Percentiles rank a stretch among this genome's conserved stretches.
Evolutionary conservation across 2,888 invertebrate species (phyloP).

Genomic region (Lordiphosa andalusiaca): DNA sequence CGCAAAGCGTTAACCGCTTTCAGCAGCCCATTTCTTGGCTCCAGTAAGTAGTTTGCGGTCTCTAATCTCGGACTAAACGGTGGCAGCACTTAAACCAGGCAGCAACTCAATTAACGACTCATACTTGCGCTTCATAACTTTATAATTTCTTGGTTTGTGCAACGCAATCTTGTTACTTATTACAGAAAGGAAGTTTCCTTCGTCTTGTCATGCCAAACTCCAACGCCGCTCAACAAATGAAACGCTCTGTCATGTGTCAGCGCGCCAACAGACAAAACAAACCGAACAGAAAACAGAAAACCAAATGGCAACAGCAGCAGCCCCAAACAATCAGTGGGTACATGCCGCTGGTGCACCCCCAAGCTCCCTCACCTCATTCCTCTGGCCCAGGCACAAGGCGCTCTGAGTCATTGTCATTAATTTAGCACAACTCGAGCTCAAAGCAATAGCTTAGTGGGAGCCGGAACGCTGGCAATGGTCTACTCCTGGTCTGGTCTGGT

Average conservation of each 20-base stretch:
- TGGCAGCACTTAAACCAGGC: constrained; percentile 21
- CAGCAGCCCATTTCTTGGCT: constrained; percentile 28
- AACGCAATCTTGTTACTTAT: constrained; percentile 48
- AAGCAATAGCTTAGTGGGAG: constrained; percentile 61
- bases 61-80: constrained; percentile 49
- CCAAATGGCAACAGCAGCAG: constrained; percentile 22
- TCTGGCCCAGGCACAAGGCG: constrained; percentile 11
- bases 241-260: constrained; percentile 75
- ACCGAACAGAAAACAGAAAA: constrained; percentile 14
- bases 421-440: constrained; percentile 54
- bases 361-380: constrained; percentile 13
- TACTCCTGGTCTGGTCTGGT: constrained; percentile 4
- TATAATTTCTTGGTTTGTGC: constrained; percentile 47
- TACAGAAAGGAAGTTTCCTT: constrained; percentile 54
- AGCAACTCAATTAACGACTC: constrained; percentile 53
- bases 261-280: constrained; percentile 49
- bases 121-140: constrained; percentile 21
- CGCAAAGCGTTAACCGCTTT: constrained; percentile 60
- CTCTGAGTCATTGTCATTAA: constrained; percentile 71
- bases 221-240: constrained; percentile 62
- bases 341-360: constrained; percentile 37
- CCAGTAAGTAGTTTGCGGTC: constrained; percentile 33
- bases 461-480: constrained; percentile 27
- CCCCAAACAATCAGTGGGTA: constrained; percentile 66
- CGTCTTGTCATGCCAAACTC: constrained; percentile 49